Base-by-base conservation (phyloP, 1,140 invertebrate genomes). In the Heliconius himera region DNA sequence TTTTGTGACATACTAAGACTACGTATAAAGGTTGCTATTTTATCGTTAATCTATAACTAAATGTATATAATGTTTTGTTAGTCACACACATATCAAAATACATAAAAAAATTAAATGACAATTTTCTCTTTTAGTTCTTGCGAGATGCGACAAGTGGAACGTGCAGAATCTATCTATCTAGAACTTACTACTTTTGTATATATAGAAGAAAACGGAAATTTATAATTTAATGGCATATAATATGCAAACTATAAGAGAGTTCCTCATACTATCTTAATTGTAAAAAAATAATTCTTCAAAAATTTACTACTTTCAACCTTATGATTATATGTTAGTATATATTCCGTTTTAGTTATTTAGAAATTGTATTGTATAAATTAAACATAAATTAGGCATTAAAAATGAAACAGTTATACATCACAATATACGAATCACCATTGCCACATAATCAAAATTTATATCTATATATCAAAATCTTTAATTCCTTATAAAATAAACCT, bases 41-140 rank as follows among this genome's bases (percentile, higher is more conserved):
- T 29, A 66, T 70, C 2, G 51, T 60, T 78, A 74, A 26, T 60
- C 77, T 78, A 66, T 22, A 0, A 18, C 26, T 29, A 66, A 26
- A 22, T 29, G 13, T 46, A 46, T 46, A 13, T 13, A 29, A 66
- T 66, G 60, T 26, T 77, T 66, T 78, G 77, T 78, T 78, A 73
- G 51, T 78, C 54, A 78, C 70, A 73, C 76, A 51, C 60, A 66
- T 29, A 29, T 66, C 22, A 26, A 66, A 26, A 29, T 3, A 29
- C 22, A 16, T 56, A 4, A 66, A 29, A 22, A 29, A 26, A 66
- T 26, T 3, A 51, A 51, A 26, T 60, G 8, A n/a, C 0, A 36
- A 33, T 33, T 33, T 71, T 16, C 26, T 71, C 18, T 3, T 22
- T n/a, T 18, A 16, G 54, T 56, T 56, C 20, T 56, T 56, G 54